Conservation (phyloP, 2,797 vertebrate species). For the Vipera ursinii region DNA sequence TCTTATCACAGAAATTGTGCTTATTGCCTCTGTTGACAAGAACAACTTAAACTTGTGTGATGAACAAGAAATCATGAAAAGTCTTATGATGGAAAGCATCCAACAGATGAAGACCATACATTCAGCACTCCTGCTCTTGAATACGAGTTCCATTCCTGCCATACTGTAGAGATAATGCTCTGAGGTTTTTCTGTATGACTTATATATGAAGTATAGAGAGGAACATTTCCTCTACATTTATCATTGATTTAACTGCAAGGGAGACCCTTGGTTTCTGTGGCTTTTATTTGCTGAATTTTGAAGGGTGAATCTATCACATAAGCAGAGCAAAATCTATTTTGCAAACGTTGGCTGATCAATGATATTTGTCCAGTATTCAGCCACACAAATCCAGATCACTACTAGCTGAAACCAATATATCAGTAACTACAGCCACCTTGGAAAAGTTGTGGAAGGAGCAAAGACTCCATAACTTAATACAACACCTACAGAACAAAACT, state of each 20-base stretch:
- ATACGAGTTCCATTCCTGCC: no score
- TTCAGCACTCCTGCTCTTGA: no score
- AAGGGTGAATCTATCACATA: background rate
- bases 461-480: background rate
- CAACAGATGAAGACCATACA: no score
- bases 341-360: background rate
- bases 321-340: background rate
- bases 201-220: no score
- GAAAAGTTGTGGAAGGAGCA: background rate
- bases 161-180: no score
- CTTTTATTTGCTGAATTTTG: background rate
- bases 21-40: background rate
- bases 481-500: background rate
- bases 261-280: no score
- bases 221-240: no score
- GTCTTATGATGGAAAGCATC: no score
- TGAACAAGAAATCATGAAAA: no score
- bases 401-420: background rate
- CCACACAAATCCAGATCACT: background rate
- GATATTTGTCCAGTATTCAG: background rate
- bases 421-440: background rate
- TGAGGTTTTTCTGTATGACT: no score
- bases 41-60: background rate
- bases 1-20: background rate
- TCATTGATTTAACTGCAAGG: no score